These are phyloP conservation scores for Catharus fuscescens DNA, from an alignment of 2,113 vertebrate species.

Conservation along the genomic window DNA sequence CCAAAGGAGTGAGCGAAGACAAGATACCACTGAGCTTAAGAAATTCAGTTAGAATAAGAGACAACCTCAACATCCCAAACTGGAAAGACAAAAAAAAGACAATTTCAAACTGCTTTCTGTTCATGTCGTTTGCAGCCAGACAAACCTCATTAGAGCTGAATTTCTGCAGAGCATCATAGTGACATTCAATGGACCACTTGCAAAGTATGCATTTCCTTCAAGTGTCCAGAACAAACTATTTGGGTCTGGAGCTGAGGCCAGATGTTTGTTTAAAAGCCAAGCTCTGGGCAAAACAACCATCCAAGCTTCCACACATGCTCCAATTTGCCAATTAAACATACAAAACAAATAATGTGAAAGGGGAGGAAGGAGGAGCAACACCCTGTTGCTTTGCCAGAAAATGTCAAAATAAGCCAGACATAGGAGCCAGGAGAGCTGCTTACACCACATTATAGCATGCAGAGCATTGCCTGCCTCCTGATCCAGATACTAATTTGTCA, in stretches of 20 bases:
- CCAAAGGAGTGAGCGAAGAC: neutral
- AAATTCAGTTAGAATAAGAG: neutral
- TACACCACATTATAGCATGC: neutral
- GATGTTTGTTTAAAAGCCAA: conserved; percentile 40
- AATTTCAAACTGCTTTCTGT: conserved; percentile 7
- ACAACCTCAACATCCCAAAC: neutral
- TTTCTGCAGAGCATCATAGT: conserved; percentile 56
- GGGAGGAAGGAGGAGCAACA: neutral
- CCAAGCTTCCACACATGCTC: conserved; percentile 16
- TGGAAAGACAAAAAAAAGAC: neutral
- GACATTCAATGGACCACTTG: conserved; percentile 48
- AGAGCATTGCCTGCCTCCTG: conserved; percentile 23
- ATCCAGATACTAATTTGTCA: neutral
- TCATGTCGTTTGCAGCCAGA: conserved; percentile 15
- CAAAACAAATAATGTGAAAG: neutral
- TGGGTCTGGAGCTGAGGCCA: neutral
- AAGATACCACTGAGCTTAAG: neutral
- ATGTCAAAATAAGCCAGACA: conserved; percentile 12
- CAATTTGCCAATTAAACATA: conserved; percentile 33
- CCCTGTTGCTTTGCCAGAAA: conserved; percentile 14
- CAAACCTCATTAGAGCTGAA: conserved; percentile 30
- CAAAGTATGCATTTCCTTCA: conserved; percentile 20
- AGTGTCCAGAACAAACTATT: conserved; percentile 33
- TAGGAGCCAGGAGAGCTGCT: conserved; percentile 16
- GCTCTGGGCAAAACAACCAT: neutral